Base-by-base conservation (phyloP, 2,797 vertebrate species). In the Sebastolobus alascanus region DNA sequence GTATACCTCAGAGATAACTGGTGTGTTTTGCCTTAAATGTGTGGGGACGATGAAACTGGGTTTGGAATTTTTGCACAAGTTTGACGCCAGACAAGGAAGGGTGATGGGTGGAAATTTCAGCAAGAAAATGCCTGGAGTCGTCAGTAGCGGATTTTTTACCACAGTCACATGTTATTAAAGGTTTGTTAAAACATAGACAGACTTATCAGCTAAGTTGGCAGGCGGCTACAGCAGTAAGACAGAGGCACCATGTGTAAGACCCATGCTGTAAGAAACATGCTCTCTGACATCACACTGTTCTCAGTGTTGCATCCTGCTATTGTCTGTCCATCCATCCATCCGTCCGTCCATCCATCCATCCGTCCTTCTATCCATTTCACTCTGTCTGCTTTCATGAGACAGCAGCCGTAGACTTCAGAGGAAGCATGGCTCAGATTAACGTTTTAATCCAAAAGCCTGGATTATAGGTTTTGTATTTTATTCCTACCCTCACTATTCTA, bases 381-480 rank as follows among this genome's bases (percentile, higher is more conserved):
- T 77, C 69, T 75, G 68, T 87, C 63, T 86, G 78, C 75, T 87
- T 78, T 88, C 87, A 90, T 86, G 88, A 92, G 82, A 92, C 85
- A 68, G 85, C 85, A 87, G 85, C 64, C 66, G 76, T 82, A 84
- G 79, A 92, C 87, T 88, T 95, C 87, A 91, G 90, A 88, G 87
- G 86, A 94, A 92, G 89, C 88, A 82, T 89, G 90, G 85, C 90
- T 90, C 91, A 95, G 94, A 95, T 96, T 95, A 95, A 93, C 85
- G 50, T 93, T 95, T 95, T 95, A 95, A 95, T 95, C 93, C 93
- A 91, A 91, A 94, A 93, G 84, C 91, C 87, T 73, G 93, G 95
- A 96, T 95, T 95, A 95, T 91, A 89, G 90, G 89, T 94, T 94
- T 94, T 93, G 88, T 94, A 88, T 95, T 93, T 94, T 92, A 94